Percentiles rank a stretch among this genome's conserved stretches.
Conservation (phyloP, 2,797 vertebrate genomes). For the Smutsia temminckii region DNA sequence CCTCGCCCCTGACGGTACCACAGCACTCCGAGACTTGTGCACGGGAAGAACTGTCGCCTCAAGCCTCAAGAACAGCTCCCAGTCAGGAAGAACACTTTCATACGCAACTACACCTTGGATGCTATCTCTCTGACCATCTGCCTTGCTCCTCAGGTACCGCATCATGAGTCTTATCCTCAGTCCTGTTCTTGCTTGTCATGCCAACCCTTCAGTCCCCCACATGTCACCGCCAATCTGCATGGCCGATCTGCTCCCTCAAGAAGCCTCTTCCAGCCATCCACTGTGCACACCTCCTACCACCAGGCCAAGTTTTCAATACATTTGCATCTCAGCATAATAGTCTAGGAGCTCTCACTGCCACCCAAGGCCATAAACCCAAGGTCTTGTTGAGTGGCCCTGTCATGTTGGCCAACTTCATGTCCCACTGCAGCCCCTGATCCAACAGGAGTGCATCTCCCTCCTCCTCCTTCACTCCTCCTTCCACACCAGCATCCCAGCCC, state of each 20-base stretch:
- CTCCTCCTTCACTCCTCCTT: not conserved
- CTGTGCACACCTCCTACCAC: not conserved
- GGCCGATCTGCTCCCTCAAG: not conserved
- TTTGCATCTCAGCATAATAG: not conserved
- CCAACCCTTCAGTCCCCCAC: too few species aligned
- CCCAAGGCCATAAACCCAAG: not conserved
- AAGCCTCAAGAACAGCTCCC: not conserved
- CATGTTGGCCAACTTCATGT: not conserved
- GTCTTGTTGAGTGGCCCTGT: too few species aligned
- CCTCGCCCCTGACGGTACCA: not conserved
- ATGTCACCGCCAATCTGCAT: not conserved
- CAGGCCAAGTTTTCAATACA: not conserved
- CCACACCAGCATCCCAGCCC: not conserved
- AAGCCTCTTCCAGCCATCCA: not conserved
- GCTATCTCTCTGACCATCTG: not conserved
- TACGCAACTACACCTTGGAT: rapidly evolving
- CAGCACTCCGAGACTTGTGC: not conserved
- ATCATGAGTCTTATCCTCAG: not conserved
- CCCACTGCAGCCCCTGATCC: not conserved
- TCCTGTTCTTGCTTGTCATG: not conserved
- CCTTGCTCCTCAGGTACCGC: not conserved
- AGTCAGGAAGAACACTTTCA: not conserved
- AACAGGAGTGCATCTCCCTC: rapidly evolving
- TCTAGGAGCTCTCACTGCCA: not conserved
- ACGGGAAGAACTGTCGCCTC: not conserved